A percentile compares a stretch with the other conserved stretches of the same genome.
Conservation (phyloP, 2,797 vertebrate genomes). For the Ambastaia sidthimunki region DNA sequence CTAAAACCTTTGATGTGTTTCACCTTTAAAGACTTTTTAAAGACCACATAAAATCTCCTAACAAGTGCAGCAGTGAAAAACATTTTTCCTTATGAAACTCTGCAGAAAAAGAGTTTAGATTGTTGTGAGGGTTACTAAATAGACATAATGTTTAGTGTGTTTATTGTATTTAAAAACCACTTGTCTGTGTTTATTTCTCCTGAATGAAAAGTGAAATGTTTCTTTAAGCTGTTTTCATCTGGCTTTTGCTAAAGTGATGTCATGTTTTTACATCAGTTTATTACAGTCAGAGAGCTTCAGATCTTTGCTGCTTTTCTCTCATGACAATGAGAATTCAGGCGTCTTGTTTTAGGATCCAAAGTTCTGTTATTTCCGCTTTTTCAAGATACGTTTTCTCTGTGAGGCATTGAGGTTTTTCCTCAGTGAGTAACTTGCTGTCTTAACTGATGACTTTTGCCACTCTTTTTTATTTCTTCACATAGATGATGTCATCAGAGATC, state of each 20-base stretch:
- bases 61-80: no score
- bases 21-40: no score
- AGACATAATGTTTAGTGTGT: neutral
- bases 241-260: neutral
- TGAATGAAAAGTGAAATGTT: neutral
- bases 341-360: slow-evolving; percentile 18
- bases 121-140: neutral
- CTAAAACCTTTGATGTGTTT: no score
- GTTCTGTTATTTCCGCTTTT: slow-evolving; percentile 25
- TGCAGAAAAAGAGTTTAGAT: no score
- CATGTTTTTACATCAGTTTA: neutral
- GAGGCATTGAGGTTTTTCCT: neutral
- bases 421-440: neutral
- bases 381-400: neutral
- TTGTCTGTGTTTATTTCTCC: neutral
- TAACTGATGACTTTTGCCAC: slow-evolving; percentile 35
- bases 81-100: neutral
- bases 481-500: slow-evolving; percentile 79
- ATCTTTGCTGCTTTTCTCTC: neutral
- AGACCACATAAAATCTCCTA: no score
- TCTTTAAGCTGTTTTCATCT: neutral
- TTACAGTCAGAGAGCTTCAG: neutral
- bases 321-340: neutral
- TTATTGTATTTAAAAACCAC: neutral
- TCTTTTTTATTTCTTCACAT: slow-evolving; percentile 57